These are phyloP conservation scores for Adrianichthys oophorus DNA, from an alignment of 2,797 vertebrate genomes.

Conservation along the genomic window DNA sequence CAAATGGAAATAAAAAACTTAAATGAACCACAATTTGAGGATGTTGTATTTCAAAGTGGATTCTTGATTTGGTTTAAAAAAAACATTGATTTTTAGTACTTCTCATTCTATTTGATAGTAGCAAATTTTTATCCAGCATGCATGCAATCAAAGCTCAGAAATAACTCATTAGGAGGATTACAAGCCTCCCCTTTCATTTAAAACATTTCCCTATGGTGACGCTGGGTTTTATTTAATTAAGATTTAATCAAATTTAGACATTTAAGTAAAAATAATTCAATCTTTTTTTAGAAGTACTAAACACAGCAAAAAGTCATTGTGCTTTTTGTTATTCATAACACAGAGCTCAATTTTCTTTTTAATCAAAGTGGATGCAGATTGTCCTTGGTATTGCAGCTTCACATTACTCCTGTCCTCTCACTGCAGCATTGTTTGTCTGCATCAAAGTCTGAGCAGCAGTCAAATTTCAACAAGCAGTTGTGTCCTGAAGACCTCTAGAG, in stretches of 20 bases:
- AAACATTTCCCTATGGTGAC: constrained; percentile 20
- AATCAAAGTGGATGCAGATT: constrained; percentile 10
- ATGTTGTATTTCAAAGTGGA: no score
- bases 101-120: no score
- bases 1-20: no score
- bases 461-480: constrained; percentile 13
- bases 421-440: constrained; percentile 6
- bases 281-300: constrained; percentile 1
- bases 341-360: background rate
- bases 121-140: background rate
- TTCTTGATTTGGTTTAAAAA: no score
- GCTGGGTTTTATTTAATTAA: constrained; percentile 19
- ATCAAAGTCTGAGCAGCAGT: constrained; percentile 13
- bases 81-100: no score
- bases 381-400: background rate
- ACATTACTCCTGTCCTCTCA: background rate
- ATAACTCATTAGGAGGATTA: constrained; percentile 9
- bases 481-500: constrained; percentile 30
- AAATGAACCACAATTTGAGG: no score
- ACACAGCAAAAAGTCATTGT: background rate
- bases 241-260: constrained; percentile 4
- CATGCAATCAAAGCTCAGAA: constrained; percentile 10
- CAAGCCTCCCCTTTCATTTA: constrained; percentile 12
- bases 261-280: constrained; percentile 1
- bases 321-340: background rate